These are phyloP conservation scores for Drosophila hydei DNA, from an alignment of 1,140 invertebrate species.

Conservation along the genomic window DNA sequence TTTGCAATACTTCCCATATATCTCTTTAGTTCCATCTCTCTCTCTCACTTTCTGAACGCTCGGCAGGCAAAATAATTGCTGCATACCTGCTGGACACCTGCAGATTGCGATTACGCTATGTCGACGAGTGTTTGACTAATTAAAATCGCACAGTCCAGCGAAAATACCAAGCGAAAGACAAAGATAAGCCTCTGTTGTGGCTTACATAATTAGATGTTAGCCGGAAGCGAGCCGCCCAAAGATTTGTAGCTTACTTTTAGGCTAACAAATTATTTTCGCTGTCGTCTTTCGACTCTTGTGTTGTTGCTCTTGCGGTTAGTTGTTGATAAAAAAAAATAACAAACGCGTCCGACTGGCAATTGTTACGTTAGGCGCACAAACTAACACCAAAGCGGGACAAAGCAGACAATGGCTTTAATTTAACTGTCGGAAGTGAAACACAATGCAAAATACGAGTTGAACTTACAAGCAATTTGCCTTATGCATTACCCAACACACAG, in stretches of 20 bases:
- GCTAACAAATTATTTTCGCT: slow-evolving; percentile 77
- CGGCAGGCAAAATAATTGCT: neutral
- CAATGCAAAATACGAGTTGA: slow-evolving; percentile 82
- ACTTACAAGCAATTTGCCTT: slow-evolving; percentile 79
- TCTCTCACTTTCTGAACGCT: neutral
- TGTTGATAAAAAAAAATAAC: slow-evolving; percentile 60
- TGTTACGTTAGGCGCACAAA: slow-evolving; percentile 75
- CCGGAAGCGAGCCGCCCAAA: slow-evolving; percentile 26
- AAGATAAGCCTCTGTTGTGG: slow-evolving; percentile 13
- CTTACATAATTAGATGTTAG: slow-evolving; percentile 38
- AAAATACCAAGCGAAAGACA: slow-evolving; percentile 1
- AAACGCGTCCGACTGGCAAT: slow-evolving; percentile 59
- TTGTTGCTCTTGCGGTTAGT: slow-evolving; percentile 54
- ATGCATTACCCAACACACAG: slow-evolving; percentile 53
- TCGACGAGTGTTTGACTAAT: slow-evolving; percentile 60
- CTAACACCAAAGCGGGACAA: slow-evolving; percentile 41
- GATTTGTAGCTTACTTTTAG: slow-evolving; percentile 69
- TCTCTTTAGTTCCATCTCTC: neutral
- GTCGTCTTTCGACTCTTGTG: slow-evolving; percentile 60
- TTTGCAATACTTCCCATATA: too few relatives aligned
- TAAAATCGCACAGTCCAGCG: slow-evolving; percentile 41
- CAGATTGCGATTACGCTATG: slow-evolving; percentile 46
- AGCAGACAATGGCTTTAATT: slow-evolving; percentile 82
- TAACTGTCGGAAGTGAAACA: slow-evolving; percentile 82
- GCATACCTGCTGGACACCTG: neutral